Evolutionary conservation across 2,113 vertebrate genomes (phyloP).

Genomic region (Macquaria australasica): DNA sequence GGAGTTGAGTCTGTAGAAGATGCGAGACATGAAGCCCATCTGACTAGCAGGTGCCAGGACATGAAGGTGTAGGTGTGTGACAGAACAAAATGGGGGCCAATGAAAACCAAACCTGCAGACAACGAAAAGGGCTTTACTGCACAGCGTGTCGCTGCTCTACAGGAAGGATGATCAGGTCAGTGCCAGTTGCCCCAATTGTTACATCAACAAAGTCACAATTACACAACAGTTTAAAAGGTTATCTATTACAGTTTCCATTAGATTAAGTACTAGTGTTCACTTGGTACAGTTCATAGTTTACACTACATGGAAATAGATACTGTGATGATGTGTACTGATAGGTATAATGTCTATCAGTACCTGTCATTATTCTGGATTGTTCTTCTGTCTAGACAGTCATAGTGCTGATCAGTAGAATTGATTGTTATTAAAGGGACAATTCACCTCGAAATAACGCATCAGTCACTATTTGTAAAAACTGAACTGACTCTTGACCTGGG

Average conservation of each 20-base stretch:
- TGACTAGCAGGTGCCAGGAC: conserved; percentile 93
- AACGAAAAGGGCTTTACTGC: conserved; percentile 19
- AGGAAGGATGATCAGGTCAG: neutral
- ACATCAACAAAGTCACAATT: neutral
- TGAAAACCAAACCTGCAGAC: conserved; percentile 95
- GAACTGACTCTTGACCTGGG: neutral
- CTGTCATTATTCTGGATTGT: neutral
- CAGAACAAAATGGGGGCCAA: conserved; percentile 94
- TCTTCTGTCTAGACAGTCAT: neutral
- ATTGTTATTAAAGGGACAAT: neutral
- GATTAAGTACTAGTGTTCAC: neutral
- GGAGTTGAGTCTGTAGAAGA: conserved; percentile 91
- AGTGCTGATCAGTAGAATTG: neutral
- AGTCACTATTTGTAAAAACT: neutral
- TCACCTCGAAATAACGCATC: neutral
- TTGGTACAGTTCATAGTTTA: neutral
- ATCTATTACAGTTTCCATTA: neutral
- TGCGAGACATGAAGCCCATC: conserved; percentile 90
- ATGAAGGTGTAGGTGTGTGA: conserved; percentile 95
- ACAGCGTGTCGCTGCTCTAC: neutral
- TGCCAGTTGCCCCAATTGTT: neutral
- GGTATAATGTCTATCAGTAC: neutral
- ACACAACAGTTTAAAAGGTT: neutral
- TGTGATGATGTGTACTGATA: neutral
- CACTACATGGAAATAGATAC: neutral